phyloP scores from a whole-genome alignment of 2,113 vertebrate genomes.

The Nothocercus nigrocapillus region DNA sequence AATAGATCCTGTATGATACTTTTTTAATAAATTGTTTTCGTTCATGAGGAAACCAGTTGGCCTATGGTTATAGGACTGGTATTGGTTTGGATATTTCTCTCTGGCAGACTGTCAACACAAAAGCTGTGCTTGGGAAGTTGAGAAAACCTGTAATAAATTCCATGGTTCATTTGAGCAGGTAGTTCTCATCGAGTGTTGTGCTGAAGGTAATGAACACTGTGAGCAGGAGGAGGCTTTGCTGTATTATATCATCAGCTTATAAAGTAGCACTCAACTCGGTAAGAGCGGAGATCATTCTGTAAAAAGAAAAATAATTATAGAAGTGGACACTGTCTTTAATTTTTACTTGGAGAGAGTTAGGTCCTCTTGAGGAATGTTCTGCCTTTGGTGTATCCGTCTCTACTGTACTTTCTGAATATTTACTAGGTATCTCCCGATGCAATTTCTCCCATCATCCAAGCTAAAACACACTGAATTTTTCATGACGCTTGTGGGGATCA shows the following conservation, averaged over 20 bases:
- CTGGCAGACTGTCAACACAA: background rate
- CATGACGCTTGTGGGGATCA: rapidly evolving
- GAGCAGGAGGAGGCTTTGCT: background rate
- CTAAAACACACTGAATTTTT: background rate
- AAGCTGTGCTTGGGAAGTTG: background rate
- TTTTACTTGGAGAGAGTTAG: background rate
- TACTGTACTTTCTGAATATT: background rate
- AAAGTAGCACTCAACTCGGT: background rate
- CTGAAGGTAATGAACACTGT: background rate
- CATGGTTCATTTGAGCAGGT: background rate
- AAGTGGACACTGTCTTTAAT: background rate
- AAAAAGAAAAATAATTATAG: background rate
- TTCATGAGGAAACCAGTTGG: background rate
- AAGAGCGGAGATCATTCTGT: background rate
- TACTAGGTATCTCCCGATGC: background rate
- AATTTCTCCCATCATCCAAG: background rate
- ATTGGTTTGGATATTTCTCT: background rate
- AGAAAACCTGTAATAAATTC: conserved; percentile 8
- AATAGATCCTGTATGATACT: conserved; percentile 30
- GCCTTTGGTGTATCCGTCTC: background rate
- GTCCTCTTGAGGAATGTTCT: background rate
- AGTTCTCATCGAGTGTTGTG: background rate
- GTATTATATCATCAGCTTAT: background rate
- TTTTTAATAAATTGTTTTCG: conserved; percentile 47
- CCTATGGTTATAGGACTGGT: background rate